These are phyloP conservation scores for Heliothis subflexa DNA, from an alignment of 1,140 invertebrate genomes.

Conservation along the genomic window DNA sequence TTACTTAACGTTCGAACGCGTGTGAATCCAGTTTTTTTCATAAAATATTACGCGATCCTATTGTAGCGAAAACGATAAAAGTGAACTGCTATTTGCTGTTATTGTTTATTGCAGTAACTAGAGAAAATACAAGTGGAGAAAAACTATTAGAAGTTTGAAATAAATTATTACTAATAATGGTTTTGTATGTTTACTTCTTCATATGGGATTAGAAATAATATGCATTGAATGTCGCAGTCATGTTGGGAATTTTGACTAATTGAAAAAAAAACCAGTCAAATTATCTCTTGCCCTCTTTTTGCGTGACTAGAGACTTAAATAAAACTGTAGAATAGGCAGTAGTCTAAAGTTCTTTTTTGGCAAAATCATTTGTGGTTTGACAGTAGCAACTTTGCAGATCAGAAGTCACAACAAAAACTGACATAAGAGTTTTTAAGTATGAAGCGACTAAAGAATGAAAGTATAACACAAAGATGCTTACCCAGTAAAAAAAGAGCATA, in stretches of 20 bases:
- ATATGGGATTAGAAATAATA: neutral
- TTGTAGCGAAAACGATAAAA: constrained; percentile 17
- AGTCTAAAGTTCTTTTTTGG: too few relatives aligned
- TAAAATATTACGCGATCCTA: constrained; percentile 34
- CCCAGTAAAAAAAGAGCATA: too few relatives aligned
- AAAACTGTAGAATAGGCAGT: too few relatives aligned
- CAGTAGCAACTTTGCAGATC: too few relatives aligned
- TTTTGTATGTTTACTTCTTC: neutral
- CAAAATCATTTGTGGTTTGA: too few relatives aligned
- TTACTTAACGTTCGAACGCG: constrained; percentile 31
- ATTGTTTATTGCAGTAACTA: constrained; percentile 23
- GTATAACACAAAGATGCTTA: too few relatives aligned
- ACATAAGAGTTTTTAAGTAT: neutral
- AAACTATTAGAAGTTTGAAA: too few relatives aligned
- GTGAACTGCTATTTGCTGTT: neutral
- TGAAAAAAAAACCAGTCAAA: neutral
- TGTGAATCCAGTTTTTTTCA: constrained; percentile 41
- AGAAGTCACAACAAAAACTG: too few relatives aligned
- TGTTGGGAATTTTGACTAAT: neutral
- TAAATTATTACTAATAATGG: too few relatives aligned
- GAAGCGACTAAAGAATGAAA: too few relatives aligned
- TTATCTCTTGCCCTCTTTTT: too few relatives aligned
- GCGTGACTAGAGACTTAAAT: too few relatives aligned
- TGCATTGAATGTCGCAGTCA: neutral
- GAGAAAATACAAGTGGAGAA: neutral